Evolutionary conservation across 2,113 vertebrate genomes (phyloP), one percentile per base, ranked within the genome.

Genomic region (Nycticorax nycticorax): DNA sequence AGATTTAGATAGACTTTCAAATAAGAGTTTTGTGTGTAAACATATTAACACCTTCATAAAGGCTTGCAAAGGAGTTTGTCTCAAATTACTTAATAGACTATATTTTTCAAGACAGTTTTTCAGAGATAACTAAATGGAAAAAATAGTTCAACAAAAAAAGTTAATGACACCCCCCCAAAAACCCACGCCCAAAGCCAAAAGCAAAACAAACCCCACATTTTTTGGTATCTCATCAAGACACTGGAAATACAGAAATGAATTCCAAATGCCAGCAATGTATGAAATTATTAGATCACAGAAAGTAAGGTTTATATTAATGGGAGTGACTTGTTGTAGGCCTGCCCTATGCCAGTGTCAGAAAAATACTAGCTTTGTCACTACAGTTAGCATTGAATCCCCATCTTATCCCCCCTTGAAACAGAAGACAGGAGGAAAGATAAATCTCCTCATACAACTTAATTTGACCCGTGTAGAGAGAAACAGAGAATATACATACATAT

Each of bases 121-220:
- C 33, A 48, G 17, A 71, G 16, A 41, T 14, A 35, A 53, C 2
- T 84, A 39, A 55, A 35, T n/a, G 4, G 30, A 56, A 85, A 85
- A 78, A 62, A 71, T 4, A 43, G 6, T 22, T 2, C 2, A 22
- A 7, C 2, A 72, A 33, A 71, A 55, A 55, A 16, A 20, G 41
- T 41, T 27, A 13, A 1, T 26, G 7, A 16, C 2, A 33, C 32
- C 2, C 14, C 7, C 9, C 30, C 16, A 14, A 47, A 17, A 14
- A 4, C 3, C 6, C 16, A 33, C 9, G 22, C 22, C 8, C 3
- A 80, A 12, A 73, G 27, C 2, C 9, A 5, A 26, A 19, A 5
- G 15, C 7, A 77, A 39, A 41, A 20, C 45, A 47, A 43, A 43
- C 5, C 41, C 41, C 41, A 43, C 14, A 6, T 47, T 47, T 47